These are phyloP conservation scores for Mustelus asterias DNA, from an alignment of 2,113 vertebrate species.

Conservation along the genomic window DNA sequence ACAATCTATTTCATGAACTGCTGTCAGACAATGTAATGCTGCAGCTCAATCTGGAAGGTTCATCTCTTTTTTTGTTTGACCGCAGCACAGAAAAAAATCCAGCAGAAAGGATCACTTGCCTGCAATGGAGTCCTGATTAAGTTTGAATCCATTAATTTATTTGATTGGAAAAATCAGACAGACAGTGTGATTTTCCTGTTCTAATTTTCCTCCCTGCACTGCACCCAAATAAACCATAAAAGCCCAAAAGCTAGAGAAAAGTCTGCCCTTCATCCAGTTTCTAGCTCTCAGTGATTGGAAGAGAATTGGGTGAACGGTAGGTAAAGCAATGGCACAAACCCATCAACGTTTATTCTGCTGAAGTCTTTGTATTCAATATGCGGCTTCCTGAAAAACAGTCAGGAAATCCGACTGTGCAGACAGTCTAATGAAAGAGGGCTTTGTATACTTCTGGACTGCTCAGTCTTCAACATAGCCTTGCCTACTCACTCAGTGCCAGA, in stretches of 20 bases:
- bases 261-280: not conserved
- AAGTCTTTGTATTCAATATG: not conserved
- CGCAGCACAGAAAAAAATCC: not conserved
- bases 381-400: conserved; percentile 25
- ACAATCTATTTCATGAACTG: not conserved
- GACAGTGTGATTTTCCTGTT: not conserved
- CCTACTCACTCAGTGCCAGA: not conserved
- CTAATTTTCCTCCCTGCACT: not conserved
- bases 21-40: not conserved
- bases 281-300: not conserved
- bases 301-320: not conserved
- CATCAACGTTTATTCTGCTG: not conserved
- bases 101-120: not conserved
- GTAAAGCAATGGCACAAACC: not conserved
- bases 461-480: not conserved
- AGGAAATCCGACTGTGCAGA: conserved; percentile 22
- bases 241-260: not conserved
- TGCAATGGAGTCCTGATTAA: not conserved
- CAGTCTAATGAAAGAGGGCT: conserved; percentile 1
- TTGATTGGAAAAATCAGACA: not conserved
- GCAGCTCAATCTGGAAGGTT: not conserved
- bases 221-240: not conserved
- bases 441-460: not conserved
- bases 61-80: not conserved
- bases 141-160: not conserved